Evolutionary conservation across 2,113 vertebrate species (phyloP).

Genomic region (Hypomesus transpacificus): DNA sequence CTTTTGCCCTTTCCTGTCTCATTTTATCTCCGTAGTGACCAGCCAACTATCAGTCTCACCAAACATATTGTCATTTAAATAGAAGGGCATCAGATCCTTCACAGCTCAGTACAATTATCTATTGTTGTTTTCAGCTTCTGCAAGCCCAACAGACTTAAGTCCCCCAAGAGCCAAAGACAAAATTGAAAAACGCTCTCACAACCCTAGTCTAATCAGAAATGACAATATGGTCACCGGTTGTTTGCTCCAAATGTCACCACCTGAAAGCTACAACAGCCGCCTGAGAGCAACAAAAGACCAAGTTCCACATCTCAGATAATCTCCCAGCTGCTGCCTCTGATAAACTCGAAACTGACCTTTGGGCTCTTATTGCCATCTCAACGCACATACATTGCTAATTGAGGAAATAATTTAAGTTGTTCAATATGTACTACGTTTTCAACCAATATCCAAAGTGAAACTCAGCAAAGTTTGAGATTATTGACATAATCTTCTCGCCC

Average conservation of each 20-base stretch:
- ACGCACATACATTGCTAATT: too few relatives aligned
- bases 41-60: not conserved
- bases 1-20: not conserved
- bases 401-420: too few relatives aligned
- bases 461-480: too few relatives aligned
- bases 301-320: conserved; percentile 8
- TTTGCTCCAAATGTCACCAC: conserved; percentile 41
- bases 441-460: too few relatives aligned
- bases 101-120: not conserved
- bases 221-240: conserved; percentile 14
- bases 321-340: conserved; percentile 17
- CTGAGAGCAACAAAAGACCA: not conserved
- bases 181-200: conserved; percentile 20
- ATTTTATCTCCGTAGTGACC: conserved; percentile 9
- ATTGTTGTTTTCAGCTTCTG: not conserved
- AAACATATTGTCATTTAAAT: conserved; percentile 7
- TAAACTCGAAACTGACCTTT: conserved; percentile 14
- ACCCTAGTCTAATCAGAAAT: conserved; percentile 19
- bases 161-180: conserved; percentile 4
- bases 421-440: too few relatives aligned
- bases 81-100: conserved; percentile 14
- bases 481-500: too few relatives aligned
- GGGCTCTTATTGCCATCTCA: conserved; percentile 17
- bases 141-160: not conserved
- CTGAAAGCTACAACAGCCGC: not conserved